phyloP scores from a whole-genome alignment of 2,888 invertebrate species.

The Brachypterus glaber region DNA sequence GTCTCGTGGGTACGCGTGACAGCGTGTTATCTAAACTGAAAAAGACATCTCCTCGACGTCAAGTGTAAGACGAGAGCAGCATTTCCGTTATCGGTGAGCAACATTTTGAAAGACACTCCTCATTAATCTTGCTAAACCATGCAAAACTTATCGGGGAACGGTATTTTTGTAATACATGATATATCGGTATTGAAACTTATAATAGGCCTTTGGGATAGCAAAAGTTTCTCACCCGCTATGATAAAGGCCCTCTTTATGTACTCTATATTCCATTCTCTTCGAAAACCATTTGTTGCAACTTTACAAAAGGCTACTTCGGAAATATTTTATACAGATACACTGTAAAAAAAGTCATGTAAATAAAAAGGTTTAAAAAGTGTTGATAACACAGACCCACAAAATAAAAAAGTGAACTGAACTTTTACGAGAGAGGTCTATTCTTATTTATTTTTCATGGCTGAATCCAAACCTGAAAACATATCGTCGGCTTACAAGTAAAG shows the following conservation, averaged over 20 bases:
- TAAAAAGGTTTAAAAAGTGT: no score
- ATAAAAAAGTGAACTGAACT: no score
- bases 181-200: constrained; percentile 41
- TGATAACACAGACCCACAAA: no score
- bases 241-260: no score
- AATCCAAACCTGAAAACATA: no score
- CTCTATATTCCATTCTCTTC: constrained; percentile 14
- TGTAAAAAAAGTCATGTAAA: no score
- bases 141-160: constrained; percentile 38
- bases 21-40: constrained; percentile 7
- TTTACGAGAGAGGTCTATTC: no score
- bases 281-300: constrained; percentile 32
- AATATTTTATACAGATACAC: no score
- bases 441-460: no score
- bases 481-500: no score
- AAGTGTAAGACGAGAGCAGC: constrained; percentile 25
- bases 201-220: constrained; percentile 35
- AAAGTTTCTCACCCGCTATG: constrained; percentile 23
- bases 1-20: constrained; percentile 10
- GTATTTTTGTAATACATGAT: constrained; percentile 32
- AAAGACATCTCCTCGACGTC: constrained; percentile 29
- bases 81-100: constrained; percentile 18
- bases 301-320: constrained; percentile 27
- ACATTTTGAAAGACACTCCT: constrained; percentile 36
- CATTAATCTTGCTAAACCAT: constrained; percentile 42